phyloP scores from a whole-genome alignment of 1,140 invertebrate species.

The Drosophila miranda region DNA sequence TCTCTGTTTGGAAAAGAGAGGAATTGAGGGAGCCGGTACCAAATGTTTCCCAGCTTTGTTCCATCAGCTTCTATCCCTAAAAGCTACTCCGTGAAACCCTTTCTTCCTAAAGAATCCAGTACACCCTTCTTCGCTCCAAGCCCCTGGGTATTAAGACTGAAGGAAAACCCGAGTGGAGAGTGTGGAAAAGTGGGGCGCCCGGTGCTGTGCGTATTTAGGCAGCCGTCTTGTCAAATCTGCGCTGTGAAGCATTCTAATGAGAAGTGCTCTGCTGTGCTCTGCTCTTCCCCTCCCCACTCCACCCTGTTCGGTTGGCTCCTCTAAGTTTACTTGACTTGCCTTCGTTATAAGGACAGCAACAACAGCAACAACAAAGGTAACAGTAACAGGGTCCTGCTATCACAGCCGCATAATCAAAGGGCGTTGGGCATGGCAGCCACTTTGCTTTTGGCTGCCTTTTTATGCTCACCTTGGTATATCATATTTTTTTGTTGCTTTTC shows the following conservation, averaged over 20 bases:
- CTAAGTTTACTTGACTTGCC: constrained; percentile 45
- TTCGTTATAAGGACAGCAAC: constrained; percentile 47
- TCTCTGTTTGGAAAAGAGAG: too few species aligned
- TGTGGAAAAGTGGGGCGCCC: constrained; percentile 9
- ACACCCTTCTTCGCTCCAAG: not conserved
- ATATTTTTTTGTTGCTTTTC: constrained; percentile 18
- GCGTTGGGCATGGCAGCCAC: constrained; percentile 36
- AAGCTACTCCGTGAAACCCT: too few species aligned
- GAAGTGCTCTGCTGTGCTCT: constrained; percentile 45
- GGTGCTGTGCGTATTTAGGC: constrained; percentile 59
- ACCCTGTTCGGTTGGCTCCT: not conserved
- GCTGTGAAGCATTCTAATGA: constrained; percentile 74
- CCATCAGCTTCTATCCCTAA: too few species aligned
- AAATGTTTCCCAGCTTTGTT: too few species aligned
- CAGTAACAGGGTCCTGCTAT: constrained; percentile 52
- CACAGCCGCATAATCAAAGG: constrained; percentile 73
- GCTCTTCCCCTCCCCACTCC: too few species aligned
- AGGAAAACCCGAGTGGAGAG: constrained; percentile 4
- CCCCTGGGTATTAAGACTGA: constrained; percentile 6
- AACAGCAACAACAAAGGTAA: constrained; percentile 5
- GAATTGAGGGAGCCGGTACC: too few species aligned
- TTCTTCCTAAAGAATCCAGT: too few species aligned
- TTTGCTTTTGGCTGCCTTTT: constrained; percentile 47
- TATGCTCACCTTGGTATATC: constrained; percentile 30
- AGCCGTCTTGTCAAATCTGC: constrained; percentile 69